These are phyloP conservation scores for Aldabrachelys gigantea DNA, from an alignment of 2,113 vertebrate species.

Conservation along the genomic window DNA sequence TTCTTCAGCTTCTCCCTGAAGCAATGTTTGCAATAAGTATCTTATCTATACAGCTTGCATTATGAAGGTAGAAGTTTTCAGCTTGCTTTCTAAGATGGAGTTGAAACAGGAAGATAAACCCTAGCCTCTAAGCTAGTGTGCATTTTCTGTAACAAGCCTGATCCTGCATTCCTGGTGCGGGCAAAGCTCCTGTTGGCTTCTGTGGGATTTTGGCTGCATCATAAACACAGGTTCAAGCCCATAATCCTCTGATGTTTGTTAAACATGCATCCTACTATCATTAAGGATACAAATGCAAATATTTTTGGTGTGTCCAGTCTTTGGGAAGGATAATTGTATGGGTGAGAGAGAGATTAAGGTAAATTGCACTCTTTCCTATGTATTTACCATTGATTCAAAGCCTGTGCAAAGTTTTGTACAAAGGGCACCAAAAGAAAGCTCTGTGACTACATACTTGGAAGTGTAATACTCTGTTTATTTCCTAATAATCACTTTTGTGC, in stretches of 20 bases:
- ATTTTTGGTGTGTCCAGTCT: background rate
- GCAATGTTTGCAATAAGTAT: background rate
- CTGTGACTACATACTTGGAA: background rate
- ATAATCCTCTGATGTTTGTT: background rate
- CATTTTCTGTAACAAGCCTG: background rate
- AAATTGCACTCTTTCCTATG: background rate
- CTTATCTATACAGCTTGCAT: background rate
- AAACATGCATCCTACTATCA: background rate
- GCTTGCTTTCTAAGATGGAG: background rate
- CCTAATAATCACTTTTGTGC: background rate
- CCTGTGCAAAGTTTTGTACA: background rate
- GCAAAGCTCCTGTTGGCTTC: background rate
- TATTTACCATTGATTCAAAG: background rate
- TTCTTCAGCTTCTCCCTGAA: background rate
- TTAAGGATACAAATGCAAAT: background rate
- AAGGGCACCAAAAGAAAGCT: background rate
- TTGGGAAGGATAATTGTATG: background rate
- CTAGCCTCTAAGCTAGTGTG: background rate
- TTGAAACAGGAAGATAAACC: background rate
- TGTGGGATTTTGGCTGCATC: background rate
- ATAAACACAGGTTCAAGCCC: background rate
- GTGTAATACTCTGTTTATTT: background rate
- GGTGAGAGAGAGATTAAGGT: background rate
- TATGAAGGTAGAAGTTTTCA: background rate
- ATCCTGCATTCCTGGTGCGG: background rate